A percentile compares a stretch with the other conserved stretches of the same genome.
Conservation (phyloP, 2,888 invertebrate genomes). For the Cryptocephalus moraei region DNA sequence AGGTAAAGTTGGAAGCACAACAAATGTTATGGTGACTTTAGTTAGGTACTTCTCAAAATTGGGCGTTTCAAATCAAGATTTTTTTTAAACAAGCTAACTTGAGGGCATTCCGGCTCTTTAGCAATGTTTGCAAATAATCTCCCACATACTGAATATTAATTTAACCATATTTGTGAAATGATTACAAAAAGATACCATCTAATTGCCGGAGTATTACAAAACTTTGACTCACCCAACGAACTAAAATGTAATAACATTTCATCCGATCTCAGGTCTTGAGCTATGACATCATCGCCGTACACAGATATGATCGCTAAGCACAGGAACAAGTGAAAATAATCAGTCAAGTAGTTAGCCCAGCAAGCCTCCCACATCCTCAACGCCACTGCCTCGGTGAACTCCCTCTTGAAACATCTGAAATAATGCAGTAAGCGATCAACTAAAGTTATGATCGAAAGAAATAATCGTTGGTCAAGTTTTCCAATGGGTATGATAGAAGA, state of each 20-base stretch:
- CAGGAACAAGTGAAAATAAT: slow-evolving; percentile 91
- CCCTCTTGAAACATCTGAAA: slow-evolving; percentile 80
- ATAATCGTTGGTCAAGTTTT: too few species aligned
- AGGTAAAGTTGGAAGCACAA: too few species aligned
- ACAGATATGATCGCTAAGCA: slow-evolving; percentile 88
- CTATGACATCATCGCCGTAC: slow-evolving; percentile 87
- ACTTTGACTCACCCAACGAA: slow-evolving; percentile 53
- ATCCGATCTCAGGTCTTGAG: slow-evolving; percentile 84
- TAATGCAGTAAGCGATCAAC: too few species aligned
- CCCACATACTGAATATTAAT: background rate
- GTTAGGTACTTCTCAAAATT: too few species aligned
- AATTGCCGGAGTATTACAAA: too few species aligned
- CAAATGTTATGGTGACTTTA: too few species aligned
- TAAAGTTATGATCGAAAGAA: too few species aligned
- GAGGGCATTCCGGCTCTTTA: too few species aligned
- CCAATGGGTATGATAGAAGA: too few species aligned
- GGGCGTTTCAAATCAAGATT: too few species aligned
- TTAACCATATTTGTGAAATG: background rate
- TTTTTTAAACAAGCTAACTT: too few species aligned
- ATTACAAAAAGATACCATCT: too few species aligned
- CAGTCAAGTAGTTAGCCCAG: slow-evolving; percentile 94
- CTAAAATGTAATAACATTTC: slow-evolving; percentile 94
- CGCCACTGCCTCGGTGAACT: slow-evolving; percentile 82
- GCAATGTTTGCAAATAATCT: background rate
- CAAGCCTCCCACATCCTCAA: slow-evolving; percentile 94